These are phyloP conservation scores for Rhagoletis pomonella DNA, from an alignment of 1,140 invertebrate genomes.

Conservation along the genomic window DNA sequence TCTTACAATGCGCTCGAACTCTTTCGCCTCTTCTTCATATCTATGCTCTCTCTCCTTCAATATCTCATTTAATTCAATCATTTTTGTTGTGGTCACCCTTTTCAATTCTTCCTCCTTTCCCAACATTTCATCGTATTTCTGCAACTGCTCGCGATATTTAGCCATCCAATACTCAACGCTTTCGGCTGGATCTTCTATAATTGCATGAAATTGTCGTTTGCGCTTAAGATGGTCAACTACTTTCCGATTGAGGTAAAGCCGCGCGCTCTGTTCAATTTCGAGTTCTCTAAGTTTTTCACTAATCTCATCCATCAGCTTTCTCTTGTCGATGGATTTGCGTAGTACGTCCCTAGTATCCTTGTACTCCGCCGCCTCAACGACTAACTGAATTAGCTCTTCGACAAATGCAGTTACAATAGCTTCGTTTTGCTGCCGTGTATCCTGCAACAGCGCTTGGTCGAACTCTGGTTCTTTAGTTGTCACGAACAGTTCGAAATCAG, in stretches of 20 bases:
- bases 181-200: neutral
- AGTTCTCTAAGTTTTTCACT: neutral
- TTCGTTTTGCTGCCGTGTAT: neutral
- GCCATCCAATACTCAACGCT: neutral
- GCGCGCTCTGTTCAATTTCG: neutral
- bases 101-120: constrained; percentile 22
- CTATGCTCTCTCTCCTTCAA: neutral
- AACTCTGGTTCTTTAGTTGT: neutral
- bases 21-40: neutral
- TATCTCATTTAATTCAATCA: neutral
- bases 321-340: constrained; percentile 40
- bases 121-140: constrained; percentile 43
- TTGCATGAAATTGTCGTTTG: constrained; percentile 21
- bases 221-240: constrained; percentile 22
- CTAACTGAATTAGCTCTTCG: constrained; percentile 18
- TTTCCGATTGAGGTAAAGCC: constrained; percentile 15
- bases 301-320: constrained; percentile 16
- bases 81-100: neutral
- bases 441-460: neutral
- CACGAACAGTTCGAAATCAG: constrained; percentile 14
- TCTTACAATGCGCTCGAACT: neutral
- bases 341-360: neutral
- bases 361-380: neutral
- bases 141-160: neutral
- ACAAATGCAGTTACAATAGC: neutral